Base-by-base conservation (phyloP, 2,888 invertebrate genomes). In the Busseola fusca region DNA sequence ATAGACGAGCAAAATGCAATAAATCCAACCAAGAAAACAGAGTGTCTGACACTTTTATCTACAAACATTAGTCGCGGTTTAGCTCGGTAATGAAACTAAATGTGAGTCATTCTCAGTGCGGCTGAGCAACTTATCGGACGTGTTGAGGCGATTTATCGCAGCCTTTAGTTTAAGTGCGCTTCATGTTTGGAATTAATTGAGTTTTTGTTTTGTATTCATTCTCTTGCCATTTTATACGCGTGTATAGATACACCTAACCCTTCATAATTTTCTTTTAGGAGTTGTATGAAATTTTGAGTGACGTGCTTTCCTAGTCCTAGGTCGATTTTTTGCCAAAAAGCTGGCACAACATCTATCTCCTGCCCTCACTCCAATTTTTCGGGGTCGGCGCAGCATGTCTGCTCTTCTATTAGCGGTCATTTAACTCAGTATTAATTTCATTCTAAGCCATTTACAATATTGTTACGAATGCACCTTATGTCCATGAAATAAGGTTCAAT, bases 51-150 rank as follows among this genome's bases (percentile, higher is more conserved):
- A 56, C 48, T 60, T 74, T 74, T 69, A 79, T 79, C 54, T 40
- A 64, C 45, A 45, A 50, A 58, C 64, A 79, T 66, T 64, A 79
- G 63, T 65, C 37, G 64, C 48, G 60, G 83, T 68, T 80, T 56
- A 50, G 18, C 56, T 70, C 62, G 9, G 42, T 69, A 78, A 66
- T 82, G 52, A 69, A 70, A 70, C 59, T 63, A 34, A 78, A 82
- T 78, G 84, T 52, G 65, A 62, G 34, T 72, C 52, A 76, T 73
- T 81, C 72, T 30, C 63, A 52, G 27, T 63, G 66, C 48, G 45
- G 57, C 25, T 71, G 64, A 56, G 62, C 52, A 60, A 45, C 27
- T 56, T 64, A 64, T 16, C 21, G 57, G 60, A 56, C 52, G 52
- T 57, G 37, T n/a, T 58, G 63, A 21, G 4, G 30, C 9, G 59